These are phyloP conservation scores for Phrynosoma platyrhinos DNA, from an alignment of 2,113 vertebrate species.

Conservation along the genomic window DNA sequence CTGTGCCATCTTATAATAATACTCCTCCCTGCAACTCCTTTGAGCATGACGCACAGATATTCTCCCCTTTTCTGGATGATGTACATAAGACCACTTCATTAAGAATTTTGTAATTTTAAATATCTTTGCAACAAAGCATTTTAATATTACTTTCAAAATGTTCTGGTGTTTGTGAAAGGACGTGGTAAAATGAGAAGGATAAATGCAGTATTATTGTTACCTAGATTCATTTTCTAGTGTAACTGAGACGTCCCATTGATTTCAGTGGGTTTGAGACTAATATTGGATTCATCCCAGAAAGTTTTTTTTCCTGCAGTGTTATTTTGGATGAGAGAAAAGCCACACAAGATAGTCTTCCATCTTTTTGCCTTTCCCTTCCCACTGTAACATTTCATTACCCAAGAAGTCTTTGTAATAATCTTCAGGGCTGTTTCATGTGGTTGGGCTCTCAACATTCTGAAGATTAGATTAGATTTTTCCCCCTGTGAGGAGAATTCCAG, in stretches of 20 bases:
- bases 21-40: background rate
- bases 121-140: background rate
- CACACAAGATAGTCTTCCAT: background rate
- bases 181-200: background rate
- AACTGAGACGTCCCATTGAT: background rate
- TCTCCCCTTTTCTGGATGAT: background rate
- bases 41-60: no score
- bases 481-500: slow-evolving; percentile 20
- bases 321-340: background rate
- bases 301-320: no score
- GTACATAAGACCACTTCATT: background rate
- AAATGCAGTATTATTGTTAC: no score
- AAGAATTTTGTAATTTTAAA: background rate
- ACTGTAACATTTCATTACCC: background rate
- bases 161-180: background rate
- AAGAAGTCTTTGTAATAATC: slow-evolving; percentile 25
- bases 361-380: background rate
- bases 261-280: background rate
- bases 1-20: background rate
- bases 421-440: background rate
- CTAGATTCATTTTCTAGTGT: no score
- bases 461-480: slow-evolving; percentile 27
- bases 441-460: slow-evolving; percentile 11
- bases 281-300: background rate
- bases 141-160: background rate